Percentiles rank a stretch among this genome's conserved stretches.
These are phyloP conservation scores for Limanda limanda DNA, from an alignment of 2,113 vertebrate genomes.

Conservation along the genomic window DNA sequence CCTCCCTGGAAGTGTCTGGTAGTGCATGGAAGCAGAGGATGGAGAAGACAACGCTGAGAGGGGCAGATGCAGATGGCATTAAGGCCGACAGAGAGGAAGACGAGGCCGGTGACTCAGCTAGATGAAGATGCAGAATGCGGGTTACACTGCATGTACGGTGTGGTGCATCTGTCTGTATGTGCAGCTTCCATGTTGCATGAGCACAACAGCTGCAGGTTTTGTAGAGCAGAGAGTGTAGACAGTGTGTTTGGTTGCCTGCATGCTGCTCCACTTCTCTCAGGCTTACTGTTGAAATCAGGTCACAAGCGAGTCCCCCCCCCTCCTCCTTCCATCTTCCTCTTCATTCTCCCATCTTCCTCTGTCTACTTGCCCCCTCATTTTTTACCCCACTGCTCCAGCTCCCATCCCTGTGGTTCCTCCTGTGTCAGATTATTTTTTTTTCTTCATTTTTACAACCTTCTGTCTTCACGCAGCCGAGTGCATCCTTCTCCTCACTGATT, in stretches of 20 bases:
- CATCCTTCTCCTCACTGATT: slow-evolving; percentile 34
- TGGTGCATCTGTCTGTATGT: background rate
- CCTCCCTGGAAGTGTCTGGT: slow-evolving; percentile 8
- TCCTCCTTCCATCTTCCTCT: slow-evolving; percentile 14
- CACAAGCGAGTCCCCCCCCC: slow-evolving; percentile 49
- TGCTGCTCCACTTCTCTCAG: slow-evolving; percentile 66
- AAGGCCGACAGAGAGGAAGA: slow-evolving; percentile 13
- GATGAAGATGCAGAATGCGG: slow-evolving; percentile 36
- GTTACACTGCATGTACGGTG: slow-evolving; percentile 10
- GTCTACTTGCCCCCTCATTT: slow-evolving; percentile 25
- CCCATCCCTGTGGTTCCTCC: slow-evolving; percentile 12
- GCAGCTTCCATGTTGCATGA: background rate
- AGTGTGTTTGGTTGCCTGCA: slow-evolving; percentile 13
- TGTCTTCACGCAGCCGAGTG: slow-evolving; percentile 5
- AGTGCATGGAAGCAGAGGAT: background rate
- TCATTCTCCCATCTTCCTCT: slow-evolving; percentile 14
- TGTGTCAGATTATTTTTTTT: background rate
- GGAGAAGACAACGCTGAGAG: slow-evolving; percentile 1
- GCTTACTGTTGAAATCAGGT: slow-evolving; percentile 77
- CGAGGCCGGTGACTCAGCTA: slow-evolving; percentile 53
- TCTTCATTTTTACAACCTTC: background rate
- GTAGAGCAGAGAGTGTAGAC: slow-evolving; percentile 8
- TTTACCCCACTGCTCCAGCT: slow-evolving; percentile 14
- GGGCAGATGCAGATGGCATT: background rate
- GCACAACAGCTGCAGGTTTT: slow-evolving; percentile 36